Conservation (phyloP, 2,797 vertebrate species). For the Melanotaenia maccullochi region DNA sequence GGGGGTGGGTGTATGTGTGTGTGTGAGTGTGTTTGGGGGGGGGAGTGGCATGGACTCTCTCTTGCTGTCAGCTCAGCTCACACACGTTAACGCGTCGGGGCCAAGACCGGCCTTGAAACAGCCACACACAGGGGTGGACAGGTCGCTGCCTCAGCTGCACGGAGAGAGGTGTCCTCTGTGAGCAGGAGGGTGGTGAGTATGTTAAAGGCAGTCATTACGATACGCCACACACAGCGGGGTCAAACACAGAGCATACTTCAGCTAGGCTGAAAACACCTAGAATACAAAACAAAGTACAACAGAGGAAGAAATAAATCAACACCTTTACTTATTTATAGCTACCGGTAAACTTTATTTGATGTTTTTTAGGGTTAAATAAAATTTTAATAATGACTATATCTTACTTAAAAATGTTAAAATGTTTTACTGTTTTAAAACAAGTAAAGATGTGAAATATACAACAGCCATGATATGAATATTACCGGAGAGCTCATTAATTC, state of each 20-base stretch:
- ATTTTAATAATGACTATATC: conserved; percentile 5
- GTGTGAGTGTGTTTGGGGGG: conserved; percentile 15
- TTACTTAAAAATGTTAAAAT: conserved; percentile 26
- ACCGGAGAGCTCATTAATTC: conserved; percentile 59
- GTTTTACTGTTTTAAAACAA: conserved; percentile 40
- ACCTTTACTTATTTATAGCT: conserved; percentile 11
- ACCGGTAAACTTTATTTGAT: conserved; percentile 7
- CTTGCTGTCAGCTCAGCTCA: conserved; percentile 81
- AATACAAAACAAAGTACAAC: conserved; percentile 37
- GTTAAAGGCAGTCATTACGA: conserved; percentile 75
- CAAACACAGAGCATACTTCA: conserved; percentile 68
- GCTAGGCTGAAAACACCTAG: conserved; percentile 39
- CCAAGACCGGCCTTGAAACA: conserved; percentile 61
- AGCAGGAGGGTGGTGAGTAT: conserved; percentile 69
- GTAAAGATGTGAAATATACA: conserved; percentile 20
- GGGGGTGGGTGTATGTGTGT: not conserved
- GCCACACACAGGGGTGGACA: conserved; percentile 65
- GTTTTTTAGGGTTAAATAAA: conserved; percentile 20
- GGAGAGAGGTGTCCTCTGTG: conserved; percentile 78
- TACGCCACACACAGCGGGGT: conserved; percentile 66
- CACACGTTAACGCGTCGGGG: conserved; percentile 69
- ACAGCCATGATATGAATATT: conserved; percentile 40
- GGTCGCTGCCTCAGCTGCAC: conserved; percentile 75
- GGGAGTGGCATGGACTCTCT: conserved; percentile 68
- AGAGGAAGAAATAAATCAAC: conserved; percentile 29